Evolutionary conservation across 1,140 invertebrate species (phyloP).

Genomic region (Rhopalosiphum padi): DNA sequence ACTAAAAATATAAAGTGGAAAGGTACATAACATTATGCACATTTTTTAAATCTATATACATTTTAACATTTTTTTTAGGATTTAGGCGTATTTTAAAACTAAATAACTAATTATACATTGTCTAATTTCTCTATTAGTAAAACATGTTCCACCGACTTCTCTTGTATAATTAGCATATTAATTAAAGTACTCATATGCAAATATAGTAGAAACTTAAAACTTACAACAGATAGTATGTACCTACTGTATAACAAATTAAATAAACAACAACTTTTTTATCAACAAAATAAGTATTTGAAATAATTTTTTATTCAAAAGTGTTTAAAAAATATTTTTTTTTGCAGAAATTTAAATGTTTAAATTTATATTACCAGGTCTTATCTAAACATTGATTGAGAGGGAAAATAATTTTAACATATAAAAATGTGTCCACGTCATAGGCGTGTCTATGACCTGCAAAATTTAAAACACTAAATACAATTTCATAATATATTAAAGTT

Average conservation of each 20-base stretch:
- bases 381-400: neutral
- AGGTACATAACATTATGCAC: neutral
- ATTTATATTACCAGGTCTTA: neutral
- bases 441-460: too few species aligned
- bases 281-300: neutral
- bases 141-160: neutral
- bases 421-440: neutral
- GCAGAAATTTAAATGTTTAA: neutral
- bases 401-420: neutral
- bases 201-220: neutral
- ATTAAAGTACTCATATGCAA: neutral
- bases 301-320: neutral
- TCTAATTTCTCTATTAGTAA: neutral
- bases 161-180: neutral
- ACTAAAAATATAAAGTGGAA: neutral
- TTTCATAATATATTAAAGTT: too few species aligned
- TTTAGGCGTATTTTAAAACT: neutral
- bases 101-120: neutral
- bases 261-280: neutral
- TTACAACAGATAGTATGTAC: neutral
- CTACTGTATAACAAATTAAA: neutral
- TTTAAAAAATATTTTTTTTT: neutral
- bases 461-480: too few species aligned
- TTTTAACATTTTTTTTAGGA: neutral
- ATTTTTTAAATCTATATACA: neutral